These are phyloP conservation scores for Cryptocephalus primarius DNA, from an alignment of 2,888 invertebrate genomes.

Conservation along the genomic window DNA sequence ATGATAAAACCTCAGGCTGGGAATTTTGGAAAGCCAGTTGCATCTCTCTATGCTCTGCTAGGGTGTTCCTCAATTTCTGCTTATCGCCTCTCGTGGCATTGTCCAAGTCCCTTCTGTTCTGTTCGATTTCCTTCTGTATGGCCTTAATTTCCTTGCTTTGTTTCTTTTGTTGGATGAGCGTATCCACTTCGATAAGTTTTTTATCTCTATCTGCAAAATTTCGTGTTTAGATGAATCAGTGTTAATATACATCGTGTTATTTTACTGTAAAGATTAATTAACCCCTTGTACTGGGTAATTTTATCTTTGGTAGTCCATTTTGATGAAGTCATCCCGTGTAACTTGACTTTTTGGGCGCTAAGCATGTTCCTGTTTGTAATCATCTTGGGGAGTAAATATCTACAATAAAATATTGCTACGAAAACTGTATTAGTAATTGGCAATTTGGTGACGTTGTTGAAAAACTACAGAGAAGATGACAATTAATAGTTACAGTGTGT, in stretches of 20 bases:
- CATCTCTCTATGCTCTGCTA: constrained; percentile 46
- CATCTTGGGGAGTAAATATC: constrained; percentile 5
- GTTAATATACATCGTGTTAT: constrained; percentile 10
- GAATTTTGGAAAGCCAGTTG: constrained; percentile 45
- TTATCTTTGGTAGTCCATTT: constrained; percentile 57
- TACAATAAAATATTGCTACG: constrained; percentile 8
- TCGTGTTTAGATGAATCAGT: background rate
- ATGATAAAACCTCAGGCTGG: constrained; percentile 26
- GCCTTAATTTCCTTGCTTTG: constrained; percentile 47
- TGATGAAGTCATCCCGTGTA: constrained; percentile 52
- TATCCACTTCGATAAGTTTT: constrained; percentile 48
- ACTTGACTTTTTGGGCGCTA: constrained; percentile 45
- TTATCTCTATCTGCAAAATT: constrained; percentile 45
- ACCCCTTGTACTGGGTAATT: constrained; percentile 52
- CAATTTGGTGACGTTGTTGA: too few species aligned
- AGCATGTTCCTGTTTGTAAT: constrained; percentile 37
- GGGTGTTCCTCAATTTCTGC: constrained; percentile 45
- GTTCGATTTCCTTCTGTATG: constrained; percentile 45
- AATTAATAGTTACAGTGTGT: too few species aligned
- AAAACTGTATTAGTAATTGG: too few species aligned
- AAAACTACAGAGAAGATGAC: too few species aligned
- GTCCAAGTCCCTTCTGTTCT: constrained; percentile 44
- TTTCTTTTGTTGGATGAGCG: constrained; percentile 37
- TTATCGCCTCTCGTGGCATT: constrained; percentile 50
- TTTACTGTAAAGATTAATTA: constrained; percentile 54